Base-by-base conservation (phyloP, 2,888 invertebrate genomes). In the Tachina lurida region DNA sequence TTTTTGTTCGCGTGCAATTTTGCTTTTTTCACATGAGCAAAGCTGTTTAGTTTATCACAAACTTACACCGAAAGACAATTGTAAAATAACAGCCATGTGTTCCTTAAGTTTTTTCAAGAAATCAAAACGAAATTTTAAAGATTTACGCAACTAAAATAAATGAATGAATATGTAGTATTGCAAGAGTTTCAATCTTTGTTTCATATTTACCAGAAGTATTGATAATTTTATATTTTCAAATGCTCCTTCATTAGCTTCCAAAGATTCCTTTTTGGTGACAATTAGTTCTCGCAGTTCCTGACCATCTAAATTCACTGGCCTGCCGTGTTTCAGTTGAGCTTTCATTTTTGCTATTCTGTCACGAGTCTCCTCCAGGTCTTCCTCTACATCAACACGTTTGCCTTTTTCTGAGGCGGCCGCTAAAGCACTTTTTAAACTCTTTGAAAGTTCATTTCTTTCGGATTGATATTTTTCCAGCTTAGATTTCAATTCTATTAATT, bases 51-150 rank as follows among this genome's bases (percentile, higher is more conserved):
- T 43, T 31, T 4, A 13, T 47, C 19, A 45, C 17, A 52, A 45
- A 80, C 87, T 78, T 88, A 92, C 92, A 89, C 90, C 88, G 74
- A 93, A 93, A 13, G 90, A 90, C 79, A 92, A 92, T 88, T 94
- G 93, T 70, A 94, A 93, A 63, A 93, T 89, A 56, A 93, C 90
- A 1, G 93, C 93, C 89, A 94, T 94, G 83, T 91, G 90, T 0
- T 91, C 92, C 87, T 94, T 94, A 75, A 94, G 90, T 43, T 89
- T 89, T 84, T 92, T 92, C 54, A 93, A 93, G 86, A 91, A 91
- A 78, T 93, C 91, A 88, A 93, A 90, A 84, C 94, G 93, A 58
- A 92, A 91, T 60, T 92, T 89, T 2, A 93, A 88, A 0, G 90
- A 90, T 49, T 85, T 90, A 84, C 93, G 91, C 10, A 93, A 89